phyloP scores from a whole-genome alignment of 1,140 invertebrate genomes.

The Drosophila lowei region DNA sequence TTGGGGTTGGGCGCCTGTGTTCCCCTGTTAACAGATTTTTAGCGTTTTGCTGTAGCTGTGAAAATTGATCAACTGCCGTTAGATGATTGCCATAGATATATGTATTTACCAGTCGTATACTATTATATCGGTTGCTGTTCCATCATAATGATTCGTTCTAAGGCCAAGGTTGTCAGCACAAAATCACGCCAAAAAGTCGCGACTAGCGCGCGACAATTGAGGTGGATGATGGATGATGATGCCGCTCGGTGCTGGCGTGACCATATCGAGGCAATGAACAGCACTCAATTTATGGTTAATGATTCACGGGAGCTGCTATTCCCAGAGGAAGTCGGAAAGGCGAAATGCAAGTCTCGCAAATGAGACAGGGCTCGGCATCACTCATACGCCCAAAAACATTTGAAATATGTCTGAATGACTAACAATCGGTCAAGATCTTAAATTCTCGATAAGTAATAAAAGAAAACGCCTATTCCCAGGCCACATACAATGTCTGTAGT shows the following conservation, averaged over 20 bases:
- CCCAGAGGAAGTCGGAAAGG: constrained; percentile 39
- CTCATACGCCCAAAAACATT: constrained; percentile 13
- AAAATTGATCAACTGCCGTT: constrained; percentile 62
- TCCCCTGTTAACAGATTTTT: constrained; percentile 43
- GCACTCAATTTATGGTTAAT: constrained; percentile 27
- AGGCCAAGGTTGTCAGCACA: constrained; percentile 66
- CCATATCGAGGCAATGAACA: constrained; percentile 66
- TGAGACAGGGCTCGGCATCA: constrained; percentile 1
- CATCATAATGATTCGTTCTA: constrained; percentile 42
- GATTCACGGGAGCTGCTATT: constrained; percentile 37
- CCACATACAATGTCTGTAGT: constrained; percentile 36
- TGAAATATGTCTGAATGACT: constrained; percentile 3
- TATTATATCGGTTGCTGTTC: no score
- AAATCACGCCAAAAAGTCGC: constrained; percentile 61
- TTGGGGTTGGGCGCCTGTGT: constrained; percentile 9
- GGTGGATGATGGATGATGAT: constrained; percentile 37
- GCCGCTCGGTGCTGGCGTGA: constrained; percentile 50
- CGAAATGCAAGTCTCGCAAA: constrained; percentile 7
- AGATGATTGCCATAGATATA: constrained; percentile 49
- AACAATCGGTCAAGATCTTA: constrained; percentile 20
- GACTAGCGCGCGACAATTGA: constrained; percentile 63
- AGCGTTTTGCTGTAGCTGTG: constrained; percentile 4
- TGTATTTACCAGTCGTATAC: constrained; percentile 22
- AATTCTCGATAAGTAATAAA: constrained; percentile 32
- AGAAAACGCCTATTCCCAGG: constrained; percentile 37